A percentile compares a stretch with the other conserved stretches of the same genome.
phyloP scores from a whole-genome alignment of 2,113 vertebrate species.

The Vombatus ursinus region DNA sequence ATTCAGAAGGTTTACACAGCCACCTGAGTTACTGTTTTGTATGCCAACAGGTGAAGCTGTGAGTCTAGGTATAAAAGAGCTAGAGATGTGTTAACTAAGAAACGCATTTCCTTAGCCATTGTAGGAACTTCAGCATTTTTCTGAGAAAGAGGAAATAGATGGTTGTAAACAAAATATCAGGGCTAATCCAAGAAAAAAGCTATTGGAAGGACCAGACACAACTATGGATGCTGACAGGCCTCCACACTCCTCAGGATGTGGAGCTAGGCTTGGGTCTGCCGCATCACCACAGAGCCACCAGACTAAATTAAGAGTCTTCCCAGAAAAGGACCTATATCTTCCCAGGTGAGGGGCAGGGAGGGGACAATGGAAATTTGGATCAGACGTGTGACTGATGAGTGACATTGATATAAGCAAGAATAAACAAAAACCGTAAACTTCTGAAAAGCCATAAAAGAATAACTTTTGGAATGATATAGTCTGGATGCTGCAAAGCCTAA shows the following conservation, averaged over 20 bases:
- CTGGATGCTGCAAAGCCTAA: background rate
- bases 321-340: background rate
- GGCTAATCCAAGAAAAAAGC: background rate
- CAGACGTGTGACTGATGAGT: background rate
- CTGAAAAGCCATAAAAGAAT: background rate
- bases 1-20: background rate
- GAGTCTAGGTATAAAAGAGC: background rate
- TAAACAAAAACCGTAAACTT: background rate
- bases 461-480: background rate
- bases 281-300: background rate
- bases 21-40: background rate
- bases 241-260: background rate
- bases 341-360: too few species aligned
- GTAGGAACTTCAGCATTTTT: background rate
- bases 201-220: background rate
- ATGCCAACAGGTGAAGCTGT: background rate
- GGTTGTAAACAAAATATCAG: background rate
- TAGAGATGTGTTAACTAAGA: background rate
- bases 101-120: background rate
- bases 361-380: background rate
- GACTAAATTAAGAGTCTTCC: background rate
- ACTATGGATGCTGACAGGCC: background rate
- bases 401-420: background rate
- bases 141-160: background rate
- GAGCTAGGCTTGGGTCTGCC: background rate